Evolutionary conservation across 1,140 invertebrate genomes (phyloP), one percentile per base, ranked within the genome.

Genomic region (Leptopilina clavipes): DNA sequence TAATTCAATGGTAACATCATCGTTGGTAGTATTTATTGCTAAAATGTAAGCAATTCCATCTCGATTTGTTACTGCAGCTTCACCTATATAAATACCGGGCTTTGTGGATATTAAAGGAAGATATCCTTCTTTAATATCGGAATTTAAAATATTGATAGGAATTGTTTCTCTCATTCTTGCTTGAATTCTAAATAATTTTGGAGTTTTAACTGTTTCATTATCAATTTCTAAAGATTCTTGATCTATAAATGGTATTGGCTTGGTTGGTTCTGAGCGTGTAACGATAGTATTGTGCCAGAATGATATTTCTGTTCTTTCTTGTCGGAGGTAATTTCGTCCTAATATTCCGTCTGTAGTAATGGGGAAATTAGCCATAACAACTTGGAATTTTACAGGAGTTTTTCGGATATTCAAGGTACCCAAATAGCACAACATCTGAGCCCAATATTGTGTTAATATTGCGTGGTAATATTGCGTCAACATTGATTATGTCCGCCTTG

Each of bases 1-100:
- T 19, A 56, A 6, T 22, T 56, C 18, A n/a, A 56, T 56, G 1
- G 17, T 10, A 3, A 78, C 52, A 12, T 74, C 70, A 22, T 78
- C 65, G 6, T 75, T 44, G 6, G 18, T 65, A 5, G 77, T 78
- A 72, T 78, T 78, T 17, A 75, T 72, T n/a, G 73, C 77, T 11
- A 43, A 31, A 6, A 78, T 25, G 56, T 75, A 75, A 9, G 73
- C 70, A 72, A 74, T 17, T 59, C 77, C 77, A 43, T 78, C 65
- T 19, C 7, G 54, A 59, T 75, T 75, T 6, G 77, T 19, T 1
- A 78, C 77, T 14, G 54, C 44, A 17, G 77, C 70, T 72, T 78
- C 52, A 18, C 73, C 77, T 31, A 78, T n/a, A 70, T n/a, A 75
- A 10, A 72, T 54, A 3, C 54, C 71, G 12, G 52, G n/a, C 0